A percentile compares a stretch with the other conserved stretches of the same genome.
Conservation (phyloP, 2,797 vertebrate species). For the Sylvilagus floridanus region DNA sequence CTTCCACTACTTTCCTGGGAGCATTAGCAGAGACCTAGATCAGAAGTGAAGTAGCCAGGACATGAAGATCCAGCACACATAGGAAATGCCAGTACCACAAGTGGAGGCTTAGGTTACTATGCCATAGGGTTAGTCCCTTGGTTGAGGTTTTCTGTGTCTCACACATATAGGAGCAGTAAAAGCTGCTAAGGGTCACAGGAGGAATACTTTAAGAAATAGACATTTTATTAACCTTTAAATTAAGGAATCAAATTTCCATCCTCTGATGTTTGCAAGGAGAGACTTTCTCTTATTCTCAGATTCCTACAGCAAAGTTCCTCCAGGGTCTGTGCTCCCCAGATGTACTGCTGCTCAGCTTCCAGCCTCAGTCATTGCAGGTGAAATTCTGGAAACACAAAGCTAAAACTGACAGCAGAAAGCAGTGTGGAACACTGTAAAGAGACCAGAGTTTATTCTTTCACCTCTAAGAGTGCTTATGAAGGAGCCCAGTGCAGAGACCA, state of each 20-base stretch:
- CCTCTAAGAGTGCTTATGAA: background rate
- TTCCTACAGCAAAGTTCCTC: background rate
- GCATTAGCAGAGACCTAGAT: no score
- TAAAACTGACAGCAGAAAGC: background rate
- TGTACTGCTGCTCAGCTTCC: background rate
- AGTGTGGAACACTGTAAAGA: background rate
- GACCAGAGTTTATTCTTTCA: no score
- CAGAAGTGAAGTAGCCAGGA: no score
- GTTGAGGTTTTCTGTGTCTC: no score
- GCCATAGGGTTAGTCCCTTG: no score
- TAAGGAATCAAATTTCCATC: background rate
- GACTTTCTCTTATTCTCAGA: background rate
- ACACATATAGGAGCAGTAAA: background rate
- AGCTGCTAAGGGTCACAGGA: background rate
- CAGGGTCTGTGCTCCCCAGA: fast-evolving
- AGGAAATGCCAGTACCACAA: no score
- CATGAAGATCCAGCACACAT: no score
- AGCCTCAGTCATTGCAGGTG: background rate
- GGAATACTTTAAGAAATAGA: background rate
- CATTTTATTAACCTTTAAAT: background rate
- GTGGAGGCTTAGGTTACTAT: no score
- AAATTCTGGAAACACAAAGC: background rate
- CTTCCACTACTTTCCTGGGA: no score
- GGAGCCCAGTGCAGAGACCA: background rate
- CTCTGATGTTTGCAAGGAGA: background rate